Base-by-base conservation (phyloP, 2,888 invertebrate genomes). In the Blastobasis lacticolella region DNA sequence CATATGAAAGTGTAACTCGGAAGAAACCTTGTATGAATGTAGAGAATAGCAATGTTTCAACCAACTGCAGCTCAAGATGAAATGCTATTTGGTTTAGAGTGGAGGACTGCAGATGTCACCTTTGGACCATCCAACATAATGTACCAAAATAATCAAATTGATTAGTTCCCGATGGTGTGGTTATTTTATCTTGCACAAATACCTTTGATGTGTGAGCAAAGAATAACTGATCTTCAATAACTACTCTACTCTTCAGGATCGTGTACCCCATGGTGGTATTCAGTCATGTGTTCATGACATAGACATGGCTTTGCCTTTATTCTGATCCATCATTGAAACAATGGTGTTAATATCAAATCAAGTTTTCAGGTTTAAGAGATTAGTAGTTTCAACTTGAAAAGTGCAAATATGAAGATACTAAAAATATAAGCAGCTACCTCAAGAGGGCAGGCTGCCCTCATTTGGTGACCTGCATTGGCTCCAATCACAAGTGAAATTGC, bases 341-440 rank as follows among this genome's bases (percentile, higher is more conserved):
- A 72, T 73, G 79, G 81, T 86, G 83, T 79, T 88, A 88, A 88
- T 87, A 74, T 82, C 74, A 73, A 82, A 86, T 88, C 88, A 76
- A 88, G 88, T 87, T 88, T 88, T 87, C 88, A 88, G 88, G 88
- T 88, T 23, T 75, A 79, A 78, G 73, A 78, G 66, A 67, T 68
- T 45, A 43, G 58, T 71, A 62, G 69, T 63, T 66, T 61, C 73
- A 61, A 63, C 72, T 64, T 63, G 56, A 67, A 73, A 76, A 71
- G 60, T 60, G 71, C 69, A 70, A 64, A 69, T 56, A 45, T 54
- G 54, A 69, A 71, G 71, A 72, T 57, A 61, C 55, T 54, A 56
- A 58, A 54, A 59, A 56, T 59, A 53, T 54, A 53, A 46, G 54
- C 55, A 45, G 52, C 50, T 57, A 60, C 61, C 37, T 65, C 64